These are phyloP conservation scores for Agonum fuliginosum DNA, from an alignment of 2,888 invertebrate genomes.

Conservation along the genomic window DNA sequence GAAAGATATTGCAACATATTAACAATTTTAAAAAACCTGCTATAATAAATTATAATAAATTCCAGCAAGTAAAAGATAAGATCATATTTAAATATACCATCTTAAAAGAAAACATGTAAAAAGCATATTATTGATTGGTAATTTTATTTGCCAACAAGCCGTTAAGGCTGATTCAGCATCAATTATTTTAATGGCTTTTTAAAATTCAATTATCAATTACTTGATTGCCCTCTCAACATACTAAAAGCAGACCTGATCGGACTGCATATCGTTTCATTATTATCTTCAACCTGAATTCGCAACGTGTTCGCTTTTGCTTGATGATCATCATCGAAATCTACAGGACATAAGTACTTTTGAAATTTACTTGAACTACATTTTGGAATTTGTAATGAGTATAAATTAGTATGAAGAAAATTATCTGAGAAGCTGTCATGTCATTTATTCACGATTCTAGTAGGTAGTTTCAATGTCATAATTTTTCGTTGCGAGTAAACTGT, in stretches of 20 bases:
- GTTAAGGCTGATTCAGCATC: conserved; percentile 39
- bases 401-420: no score
- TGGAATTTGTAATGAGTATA: not conserved
- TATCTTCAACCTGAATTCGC: conserved; percentile 24
- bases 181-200: conserved; percentile 46
- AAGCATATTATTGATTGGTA: conserved; percentile 40
- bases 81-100: conserved; percentile 22
- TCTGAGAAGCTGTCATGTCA: no score
- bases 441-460: no score
- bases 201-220: conserved; percentile 53
- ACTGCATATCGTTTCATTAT: conserved; percentile 23
- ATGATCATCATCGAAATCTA: no score
- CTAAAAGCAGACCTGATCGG: conserved; percentile 3
- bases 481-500: no score
- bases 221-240: conserved; percentile 42
- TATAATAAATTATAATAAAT: not conserved
- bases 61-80: not conserved
- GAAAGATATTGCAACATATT: not conserved
- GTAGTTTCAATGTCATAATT: no score
- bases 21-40: not conserved
- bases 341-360: no score
- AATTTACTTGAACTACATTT: no score
- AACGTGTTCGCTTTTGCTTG: conserved; percentile 6
- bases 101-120: conserved; percentile 13
- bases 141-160: conserved; percentile 35